Evolutionary conservation across 2,888 invertebrate genomes (phyloP).

Genomic region (Athetis lepigone): DNA sequence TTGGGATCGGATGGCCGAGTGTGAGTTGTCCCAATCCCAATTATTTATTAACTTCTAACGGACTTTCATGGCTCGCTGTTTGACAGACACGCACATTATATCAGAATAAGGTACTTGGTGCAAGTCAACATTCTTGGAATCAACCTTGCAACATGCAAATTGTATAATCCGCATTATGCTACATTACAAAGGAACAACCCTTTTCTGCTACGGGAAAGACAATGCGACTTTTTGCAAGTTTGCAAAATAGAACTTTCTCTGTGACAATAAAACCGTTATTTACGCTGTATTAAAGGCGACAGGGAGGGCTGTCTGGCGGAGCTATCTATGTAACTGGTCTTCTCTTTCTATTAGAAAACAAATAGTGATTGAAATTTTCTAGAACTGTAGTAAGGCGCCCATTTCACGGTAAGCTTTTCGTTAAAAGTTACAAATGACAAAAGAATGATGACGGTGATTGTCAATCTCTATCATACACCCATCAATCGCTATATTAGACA

Average conservation of each 20-base stretch:
- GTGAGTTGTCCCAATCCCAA: too few species aligned
- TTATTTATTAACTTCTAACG: too few species aligned
- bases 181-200: conserved; percentile 49
- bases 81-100: conserved; percentile 6
- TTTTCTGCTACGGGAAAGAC: conserved; percentile 46
- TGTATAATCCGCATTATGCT: conserved; percentile 58
- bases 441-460: too few species aligned
- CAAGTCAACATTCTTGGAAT: conserved; percentile 58
- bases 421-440: too few species aligned
- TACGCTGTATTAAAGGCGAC: conserved; percentile 34
- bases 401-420: too few species aligned
- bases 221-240: conserved; percentile 43
- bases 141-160: conserved; percentile 56
- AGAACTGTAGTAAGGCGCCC: too few species aligned
- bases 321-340: conserved; percentile 3
- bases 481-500: too few species aligned
- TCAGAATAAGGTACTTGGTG: conserved; percentile 11
- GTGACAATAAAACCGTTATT: conserved; percentile 55
- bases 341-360: background rate
- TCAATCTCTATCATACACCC: too few species aligned
- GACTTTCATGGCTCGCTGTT: background rate
- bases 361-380: background rate
- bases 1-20: too few species aligned
- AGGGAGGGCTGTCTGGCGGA: conserved; percentile 3
- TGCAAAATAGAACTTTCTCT: conserved; percentile 54